A percentile compares a stretch with the other conserved stretches of the same genome.
Evolutionary conservation across 1,140 invertebrate species (phyloP).

Genomic region (Panagrolaimus sp.): DNA sequence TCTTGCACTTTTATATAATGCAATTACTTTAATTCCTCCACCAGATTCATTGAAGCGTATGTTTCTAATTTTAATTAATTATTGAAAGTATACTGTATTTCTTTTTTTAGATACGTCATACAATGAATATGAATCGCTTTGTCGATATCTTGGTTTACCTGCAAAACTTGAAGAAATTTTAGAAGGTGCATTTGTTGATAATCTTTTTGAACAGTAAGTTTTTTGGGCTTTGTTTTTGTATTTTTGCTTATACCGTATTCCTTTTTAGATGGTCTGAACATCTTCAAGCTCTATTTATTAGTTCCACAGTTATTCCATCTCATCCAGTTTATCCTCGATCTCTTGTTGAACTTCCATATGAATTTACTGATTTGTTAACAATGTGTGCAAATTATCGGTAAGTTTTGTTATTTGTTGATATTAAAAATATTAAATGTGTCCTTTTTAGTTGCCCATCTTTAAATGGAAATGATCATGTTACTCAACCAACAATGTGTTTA

Average conservation of each 20-base stretch:
- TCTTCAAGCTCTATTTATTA: neutral
- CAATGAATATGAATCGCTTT: constrained; percentile 76
- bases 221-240: no score
- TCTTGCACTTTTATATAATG: constrained; percentile 60
- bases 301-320: neutral
- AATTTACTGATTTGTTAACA: constrained; percentile 8
- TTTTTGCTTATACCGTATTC: no score
- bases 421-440: constrained; percentile 7
- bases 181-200: neutral
- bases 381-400: neutral
- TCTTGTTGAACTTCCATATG: neutral
- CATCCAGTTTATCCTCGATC: neutral
- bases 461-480: constrained; percentile 73
- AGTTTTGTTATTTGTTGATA: neutral
- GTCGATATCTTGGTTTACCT: constrained; percentile 76
- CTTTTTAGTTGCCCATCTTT: constrained; percentile 64
- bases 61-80: neutral
- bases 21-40: constrained; percentile 54
- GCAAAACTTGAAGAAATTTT: constrained; percentile 58
- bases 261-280: neutral
- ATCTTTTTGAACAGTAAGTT: no score
- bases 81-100: neutral
- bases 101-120: constrained; percentile 62
- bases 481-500: constrained; percentile 87
- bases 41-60: constrained; percentile 55